Evolutionary conservation across 2,113 vertebrate genomes (phyloP), one percentile per base, ranked within the genome.

Genomic region (Geococcyx californianus): DNA sequence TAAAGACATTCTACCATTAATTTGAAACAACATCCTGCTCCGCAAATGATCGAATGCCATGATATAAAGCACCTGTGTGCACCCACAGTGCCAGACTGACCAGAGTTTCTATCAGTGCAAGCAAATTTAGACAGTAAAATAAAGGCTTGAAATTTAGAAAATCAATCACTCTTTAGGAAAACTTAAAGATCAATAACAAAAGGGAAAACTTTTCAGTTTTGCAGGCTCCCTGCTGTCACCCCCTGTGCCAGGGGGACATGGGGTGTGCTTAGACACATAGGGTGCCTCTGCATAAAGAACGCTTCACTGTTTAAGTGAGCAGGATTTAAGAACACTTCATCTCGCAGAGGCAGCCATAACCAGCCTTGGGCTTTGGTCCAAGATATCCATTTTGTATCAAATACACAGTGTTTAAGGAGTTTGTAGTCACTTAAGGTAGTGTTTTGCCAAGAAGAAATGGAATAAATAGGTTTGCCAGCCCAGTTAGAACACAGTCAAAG

Each of bases 311-410:
- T 83, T 64, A 44, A 82, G 64, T 13, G n/a, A 87, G 8, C 10
- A 26, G 73, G 29, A 34, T 73, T 86, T 66, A 47, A 89, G 44
- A 67, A 60, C 24, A 36, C 56, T 66, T 90, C 42, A 63, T 94
- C 95, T 85, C 83, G 78, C 82, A 95, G 84, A 90, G 34, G 36
- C 67, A 95, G 87, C 67, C 90, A 55, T 94, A 80, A 90, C 67
- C 47, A 63, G 38, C 58, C 55, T 85, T 66, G 51, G 93, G 87
- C 90, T 90, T 79, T 40, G 23, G 34, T 94, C 90, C 94, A 85
- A 74, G 34, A 69, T 55, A 72, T 0, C 58, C 42, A 90, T 93
- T 96, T 96, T 79, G 47, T 79, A 54, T 75, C 81, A 83, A 72
- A 83, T 44, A 31, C 16, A 16, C 25, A 38, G 40, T 18, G 51